Evolutionary conservation across 2,888 invertebrate species (phyloP), one percentile per base, ranked within the genome.

Genomic region (Hartigia nigra): DNA sequence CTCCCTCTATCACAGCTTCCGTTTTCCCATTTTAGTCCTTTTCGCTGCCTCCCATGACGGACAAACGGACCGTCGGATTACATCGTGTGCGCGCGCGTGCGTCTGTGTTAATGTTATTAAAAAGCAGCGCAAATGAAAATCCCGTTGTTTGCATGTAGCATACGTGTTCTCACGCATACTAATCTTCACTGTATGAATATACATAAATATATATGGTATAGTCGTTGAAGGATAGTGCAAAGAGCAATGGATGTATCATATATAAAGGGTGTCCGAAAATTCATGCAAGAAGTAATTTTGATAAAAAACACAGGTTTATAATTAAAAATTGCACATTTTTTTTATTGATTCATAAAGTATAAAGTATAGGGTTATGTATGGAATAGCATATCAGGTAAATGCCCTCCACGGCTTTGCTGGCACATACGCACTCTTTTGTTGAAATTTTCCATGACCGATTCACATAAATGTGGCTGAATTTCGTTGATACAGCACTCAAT

Each of bases 61-160:
- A 79, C 79, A 70, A 76, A 75, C 74, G 76, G 80, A 83, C 82
- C 55, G 55, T 55, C 55, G 83, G 84, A 85, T 82, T 85, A 84
- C 85, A 83, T 74, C 82, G 81, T 75, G 78, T 76, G 81, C 76
- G 78, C 76, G 80, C 78, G 75, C 82, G 75, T 82, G 55, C 23
- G 55, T 55, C 81, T 75, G 78, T 75, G 80, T 78, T 83, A 84
- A 84, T 81, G 83, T 85, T 84, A 85, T 84, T 83, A 83, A 85
- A 84, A 83, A 82, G 78, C 77, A 78, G 76, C 77, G 80, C 82
- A 82, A 84, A 85, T 85, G 84, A 84, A 84, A 85, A 81, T 83
- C 72, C 72, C 72, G 12, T 31, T 72, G 34, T 72, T 34, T 34
- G 72, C 72, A 31, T 31, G 31, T 3, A 12, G 72, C 72, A 23